These are phyloP conservation scores for Leptinotarsa rubiginosa DNA, from an alignment of 2,888 invertebrate genomes.

Conservation along the genomic window DNA sequence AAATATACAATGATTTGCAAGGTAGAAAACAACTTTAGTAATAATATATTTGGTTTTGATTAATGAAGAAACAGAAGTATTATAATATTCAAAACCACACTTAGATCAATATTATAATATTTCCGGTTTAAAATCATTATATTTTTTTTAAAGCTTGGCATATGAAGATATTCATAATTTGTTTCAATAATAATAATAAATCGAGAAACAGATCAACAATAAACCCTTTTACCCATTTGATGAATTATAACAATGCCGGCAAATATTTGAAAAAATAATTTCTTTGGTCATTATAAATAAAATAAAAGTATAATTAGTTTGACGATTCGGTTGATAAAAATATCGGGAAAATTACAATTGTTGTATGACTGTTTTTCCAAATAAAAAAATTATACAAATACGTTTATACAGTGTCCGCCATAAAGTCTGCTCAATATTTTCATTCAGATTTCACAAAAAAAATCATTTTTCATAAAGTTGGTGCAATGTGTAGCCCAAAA, in stretches of 20 bases:
- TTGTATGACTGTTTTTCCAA: not conserved
- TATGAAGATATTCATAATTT: constrained; percentile 1
- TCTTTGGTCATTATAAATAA: constrained; percentile 13
- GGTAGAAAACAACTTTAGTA: constrained; percentile 24
- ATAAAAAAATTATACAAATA: too few relatives aligned
- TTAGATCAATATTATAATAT: not conserved
- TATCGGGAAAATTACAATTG: not conserved
- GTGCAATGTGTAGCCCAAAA: too few relatives aligned
- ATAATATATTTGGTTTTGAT: constrained; percentile 13
- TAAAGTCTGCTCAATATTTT: too few relatives aligned
- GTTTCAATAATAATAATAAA: not conserved
- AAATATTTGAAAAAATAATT: constrained; percentile 2
- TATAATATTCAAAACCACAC: not conserved
- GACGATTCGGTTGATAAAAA: not conserved
- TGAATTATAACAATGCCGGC: not conserved
- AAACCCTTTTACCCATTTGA: constrained; percentile 3
- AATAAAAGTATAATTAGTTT: not conserved
- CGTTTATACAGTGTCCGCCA: too few relatives aligned
- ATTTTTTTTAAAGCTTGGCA: constrained; percentile 16
- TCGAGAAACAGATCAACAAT: constrained; percentile 4
- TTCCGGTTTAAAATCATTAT: constrained; percentile 3
- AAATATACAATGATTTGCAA: constrained; percentile 35
- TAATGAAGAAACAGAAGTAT: constrained; percentile 3
- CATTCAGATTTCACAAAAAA: too few relatives aligned
- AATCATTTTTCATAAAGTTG: too few relatives aligned